phyloP scores from a whole-genome alignment of 1,140 invertebrate genomes.

The Lucilia cuprina region DNA sequence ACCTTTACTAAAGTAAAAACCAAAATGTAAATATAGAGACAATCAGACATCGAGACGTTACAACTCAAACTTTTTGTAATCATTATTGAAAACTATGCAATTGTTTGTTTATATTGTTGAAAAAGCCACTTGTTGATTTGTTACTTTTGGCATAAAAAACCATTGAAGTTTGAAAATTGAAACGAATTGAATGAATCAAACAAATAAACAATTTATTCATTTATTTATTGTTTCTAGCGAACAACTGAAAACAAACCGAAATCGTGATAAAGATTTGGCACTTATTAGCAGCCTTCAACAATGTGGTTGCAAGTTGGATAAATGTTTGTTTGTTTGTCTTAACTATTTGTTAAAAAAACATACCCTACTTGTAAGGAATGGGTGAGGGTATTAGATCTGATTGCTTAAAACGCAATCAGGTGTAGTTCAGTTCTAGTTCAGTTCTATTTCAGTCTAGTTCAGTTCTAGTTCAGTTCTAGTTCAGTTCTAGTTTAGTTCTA shows the following conservation, averaged over 20 bases:
- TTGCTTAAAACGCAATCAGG: too few relatives aligned
- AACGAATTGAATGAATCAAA: background rate
- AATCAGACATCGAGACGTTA: background rate
- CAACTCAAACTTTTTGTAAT: background rate
- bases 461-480: too few relatives aligned
- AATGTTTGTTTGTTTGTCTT: background rate
- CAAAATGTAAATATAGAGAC: too few relatives aligned
- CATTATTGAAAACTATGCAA: background rate
- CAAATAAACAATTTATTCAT: conserved; percentile 13
- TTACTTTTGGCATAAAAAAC: background rate
- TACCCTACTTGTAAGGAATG: background rate
- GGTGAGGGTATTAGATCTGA: background rate
- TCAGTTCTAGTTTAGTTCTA: too few relatives aligned
- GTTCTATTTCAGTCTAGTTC: too few relatives aligned
- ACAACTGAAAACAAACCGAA: conserved; percentile 2
- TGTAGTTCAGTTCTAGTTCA: too few relatives aligned
- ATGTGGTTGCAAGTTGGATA: background rate
- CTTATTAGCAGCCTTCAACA: conserved; percentile 44
- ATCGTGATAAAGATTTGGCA: conserved; percentile 51
- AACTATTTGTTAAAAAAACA: background rate
- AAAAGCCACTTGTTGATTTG: conserved; percentile 33
- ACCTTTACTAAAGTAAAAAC: background rate
- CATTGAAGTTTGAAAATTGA: conserved; percentile 5
- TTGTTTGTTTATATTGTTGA: background rate
- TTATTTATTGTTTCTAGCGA: background rate